phyloP scores from a whole-genome alignment of 2,888 invertebrate genomes.

The Blomia tropicalis region DNA sequence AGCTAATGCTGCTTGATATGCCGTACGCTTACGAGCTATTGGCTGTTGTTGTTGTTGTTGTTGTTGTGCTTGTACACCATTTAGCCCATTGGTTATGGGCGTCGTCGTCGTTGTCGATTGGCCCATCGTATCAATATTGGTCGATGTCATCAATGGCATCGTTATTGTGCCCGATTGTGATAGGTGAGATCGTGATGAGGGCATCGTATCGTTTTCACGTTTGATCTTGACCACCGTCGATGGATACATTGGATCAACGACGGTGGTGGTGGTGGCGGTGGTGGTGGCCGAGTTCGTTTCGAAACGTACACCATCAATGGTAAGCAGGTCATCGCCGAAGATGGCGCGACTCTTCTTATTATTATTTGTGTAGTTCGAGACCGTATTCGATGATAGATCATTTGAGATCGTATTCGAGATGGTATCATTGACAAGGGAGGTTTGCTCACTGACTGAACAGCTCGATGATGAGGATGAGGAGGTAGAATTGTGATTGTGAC shows the following conservation, averaged over 20 bases:
- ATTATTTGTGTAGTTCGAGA: too few relatives aligned
- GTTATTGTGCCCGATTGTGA: background rate
- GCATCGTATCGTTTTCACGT: background rate
- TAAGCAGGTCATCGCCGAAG: slow-evolving; percentile 23
- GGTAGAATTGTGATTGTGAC: background rate
- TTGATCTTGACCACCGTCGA: slow-evolving; percentile 11
- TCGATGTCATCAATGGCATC: background rate
- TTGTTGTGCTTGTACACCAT: background rate
- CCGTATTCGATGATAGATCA: background rate
- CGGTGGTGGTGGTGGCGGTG: background rate
- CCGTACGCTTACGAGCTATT: slow-evolving; percentile 24
- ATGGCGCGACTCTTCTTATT: slow-evolving; percentile 21
- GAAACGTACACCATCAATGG: slow-evolving; percentile 16
- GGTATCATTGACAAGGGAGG: background rate
- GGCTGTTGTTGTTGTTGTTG: slow-evolving; percentile 18
- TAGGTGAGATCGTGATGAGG: slow-evolving; percentile 1
- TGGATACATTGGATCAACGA: background rate
- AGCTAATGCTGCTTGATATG: slow-evolving; percentile 21
- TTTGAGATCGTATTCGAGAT: background rate
- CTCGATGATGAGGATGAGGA: background rate
- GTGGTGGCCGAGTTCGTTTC: slow-evolving; percentile 10
- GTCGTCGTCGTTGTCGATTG: too few relatives aligned
- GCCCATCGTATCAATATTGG: too few relatives aligned
- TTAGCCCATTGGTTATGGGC: background rate
- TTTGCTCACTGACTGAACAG: background rate